phyloP scores from a whole-genome alignment of 2,113 vertebrate species.

The Verasper variegatus region DNA sequence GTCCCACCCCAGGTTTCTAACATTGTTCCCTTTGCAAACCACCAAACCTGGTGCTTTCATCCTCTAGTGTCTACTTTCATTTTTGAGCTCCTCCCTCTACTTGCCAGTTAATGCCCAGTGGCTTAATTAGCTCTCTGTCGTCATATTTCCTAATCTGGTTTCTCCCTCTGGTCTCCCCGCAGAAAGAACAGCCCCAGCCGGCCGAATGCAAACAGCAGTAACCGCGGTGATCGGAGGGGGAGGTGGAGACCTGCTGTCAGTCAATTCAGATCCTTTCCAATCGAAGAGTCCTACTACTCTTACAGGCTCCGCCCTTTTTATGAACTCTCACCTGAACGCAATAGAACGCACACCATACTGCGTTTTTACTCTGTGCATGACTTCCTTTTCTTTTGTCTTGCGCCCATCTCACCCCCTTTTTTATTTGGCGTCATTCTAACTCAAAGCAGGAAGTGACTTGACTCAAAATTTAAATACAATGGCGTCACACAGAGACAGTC shows the following conservation, averaged over 20 bases:
- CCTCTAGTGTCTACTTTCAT: conserved; percentile 38
- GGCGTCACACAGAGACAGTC: conserved; percentile 25
- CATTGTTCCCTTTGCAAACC: conserved; percentile 30
- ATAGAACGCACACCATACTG: conserved; percentile 77
- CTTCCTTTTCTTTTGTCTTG: conserved; percentile 76
- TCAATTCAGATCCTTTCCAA: conserved; percentile 81
- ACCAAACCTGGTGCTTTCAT: conserved; percentile 23
- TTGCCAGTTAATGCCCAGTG: conserved; percentile 14
- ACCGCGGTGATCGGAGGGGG: conserved; percentile 80
- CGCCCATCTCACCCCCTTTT: conserved; percentile 50
- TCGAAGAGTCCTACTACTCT: conserved; percentile 80
- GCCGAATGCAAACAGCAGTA: conserved; percentile 99
- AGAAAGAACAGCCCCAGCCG: conserved; percentile 94
- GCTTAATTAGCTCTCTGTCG: not conserved
- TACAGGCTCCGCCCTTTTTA: conserved; percentile 79
- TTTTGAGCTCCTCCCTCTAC: conserved; percentile 5
- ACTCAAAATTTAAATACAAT: conserved; percentile 43
- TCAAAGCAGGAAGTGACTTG: conserved; percentile 50
- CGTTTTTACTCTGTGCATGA: conserved; percentile 89
- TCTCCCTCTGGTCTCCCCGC: conserved; percentile 51
- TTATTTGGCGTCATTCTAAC: conserved; percentile 59
- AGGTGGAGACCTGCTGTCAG: conserved; percentile 62
- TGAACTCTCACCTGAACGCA: conserved; percentile 70
- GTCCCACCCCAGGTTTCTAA: conserved; percentile 55
- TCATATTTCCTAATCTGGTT: not conserved